Conservation (phyloP, 2,888 invertebrate species). For the Cyclophora punctaria region DNA sequence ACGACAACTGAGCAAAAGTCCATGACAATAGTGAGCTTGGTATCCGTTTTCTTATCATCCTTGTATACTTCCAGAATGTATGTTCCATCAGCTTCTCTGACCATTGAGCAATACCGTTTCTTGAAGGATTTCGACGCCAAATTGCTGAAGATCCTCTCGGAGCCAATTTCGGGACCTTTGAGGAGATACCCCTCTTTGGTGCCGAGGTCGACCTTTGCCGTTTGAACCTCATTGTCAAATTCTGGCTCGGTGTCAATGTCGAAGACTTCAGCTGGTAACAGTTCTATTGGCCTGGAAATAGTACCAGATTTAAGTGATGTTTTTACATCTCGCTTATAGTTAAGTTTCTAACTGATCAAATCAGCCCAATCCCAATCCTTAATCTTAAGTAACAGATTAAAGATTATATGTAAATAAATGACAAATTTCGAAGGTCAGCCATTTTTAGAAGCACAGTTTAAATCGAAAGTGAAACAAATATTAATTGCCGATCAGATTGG, state of each 20-base stretch:
- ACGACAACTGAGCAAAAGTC: conserved; percentile 94
- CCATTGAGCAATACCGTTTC: conserved; percentile 89
- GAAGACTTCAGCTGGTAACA: conserved; percentile 84
- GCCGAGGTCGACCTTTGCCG: conserved; percentile 82
- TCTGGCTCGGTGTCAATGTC: conserved; percentile 93
- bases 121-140: conserved; percentile 95
- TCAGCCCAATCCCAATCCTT: no score
- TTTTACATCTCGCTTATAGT: no score
- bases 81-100: conserved; percentile 92
- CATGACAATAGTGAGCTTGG: conserved; percentile 94
- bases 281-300: conserved; percentile 40
- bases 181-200: conserved; percentile 93
- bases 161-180: conserved; percentile 93
- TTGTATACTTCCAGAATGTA: conserved; percentile 94
- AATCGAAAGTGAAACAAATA: no score
- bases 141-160: conserved; percentile 92
- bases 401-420: no score
- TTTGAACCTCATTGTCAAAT: conserved; percentile 82
- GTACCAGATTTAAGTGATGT: no score
- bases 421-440: no score
- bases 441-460: no score
- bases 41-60: conserved; percentile 93
- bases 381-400: no score
- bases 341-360: no score
- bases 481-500: no score